Conservation (phyloP, 1,140 invertebrate species). For the Pseudomyrmex dendroicus region DNA sequence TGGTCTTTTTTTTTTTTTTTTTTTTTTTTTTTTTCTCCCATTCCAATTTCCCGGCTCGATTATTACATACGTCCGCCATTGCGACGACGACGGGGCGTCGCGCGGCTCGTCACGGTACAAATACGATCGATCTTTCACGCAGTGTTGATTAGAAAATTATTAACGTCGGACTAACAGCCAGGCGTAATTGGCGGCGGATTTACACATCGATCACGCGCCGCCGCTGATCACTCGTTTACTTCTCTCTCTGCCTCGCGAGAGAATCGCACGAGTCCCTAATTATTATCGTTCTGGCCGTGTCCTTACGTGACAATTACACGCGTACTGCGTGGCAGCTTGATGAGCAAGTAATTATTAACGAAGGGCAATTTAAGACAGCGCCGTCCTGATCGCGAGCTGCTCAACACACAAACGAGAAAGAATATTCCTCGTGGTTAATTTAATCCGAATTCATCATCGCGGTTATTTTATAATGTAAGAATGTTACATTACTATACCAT, state of each 20-base stretch:
- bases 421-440: background rate
- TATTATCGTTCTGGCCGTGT: constrained; percentile 41
- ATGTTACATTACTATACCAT: too few relatives aligned
- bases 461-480: background rate
- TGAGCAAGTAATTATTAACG: constrained; percentile 25
- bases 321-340: background rate
- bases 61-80: constrained; percentile 40
- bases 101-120: constrained; percentile 49
- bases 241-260: constrained; percentile 26
- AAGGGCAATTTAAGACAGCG: constrained; percentile 30
- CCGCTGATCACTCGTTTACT: constrained; percentile 53
- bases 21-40: constrained; percentile 39
- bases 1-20: background rate
- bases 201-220: constrained; percentile 49
- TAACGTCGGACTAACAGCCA: constrained; percentile 51
- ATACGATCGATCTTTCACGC: constrained; percentile 59
- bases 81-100: constrained; percentile 28
- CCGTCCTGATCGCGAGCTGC: background rate
- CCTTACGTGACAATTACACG: constrained; percentile 52
- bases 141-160: constrained; percentile 60
- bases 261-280: constrained; percentile 26
- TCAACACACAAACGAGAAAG: background rate
- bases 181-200: constrained; percentile 55
- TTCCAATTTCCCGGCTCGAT: constrained; percentile 55
- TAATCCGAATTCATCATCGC: constrained; percentile 12